Conservation (phyloP, 92 coral and sea anemone species). For the Metridium senile region DNA sequence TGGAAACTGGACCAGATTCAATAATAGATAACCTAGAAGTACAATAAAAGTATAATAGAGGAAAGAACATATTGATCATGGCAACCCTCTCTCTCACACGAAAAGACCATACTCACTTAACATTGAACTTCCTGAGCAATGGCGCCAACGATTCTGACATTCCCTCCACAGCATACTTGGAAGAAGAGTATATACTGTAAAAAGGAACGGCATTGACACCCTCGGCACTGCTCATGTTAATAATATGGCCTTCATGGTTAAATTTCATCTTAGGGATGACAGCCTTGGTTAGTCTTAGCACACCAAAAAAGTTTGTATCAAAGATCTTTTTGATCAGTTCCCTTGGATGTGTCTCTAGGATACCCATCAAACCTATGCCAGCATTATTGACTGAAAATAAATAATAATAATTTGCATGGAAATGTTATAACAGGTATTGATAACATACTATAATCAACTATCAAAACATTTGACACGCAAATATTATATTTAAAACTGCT, state of each 20-base stretch:
- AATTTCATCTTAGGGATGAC: constrained; percentile 86
- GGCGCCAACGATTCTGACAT: constrained; percentile 87
- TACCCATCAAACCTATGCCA: constrained; percentile 79
- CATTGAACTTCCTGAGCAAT: constrained; percentile 63
- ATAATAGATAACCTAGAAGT: constrained; percentile 73
- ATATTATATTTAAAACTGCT: background rate
- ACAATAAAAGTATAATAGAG: too few species aligned
- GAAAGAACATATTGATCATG: too few species aligned
- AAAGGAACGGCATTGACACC: constrained; percentile 81
- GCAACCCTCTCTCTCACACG: too few species aligned
- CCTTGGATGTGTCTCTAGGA: constrained; percentile 68
- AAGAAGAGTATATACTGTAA: constrained; percentile 74
- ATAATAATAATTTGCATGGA: too few species aligned
- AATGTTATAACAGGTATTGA: too few species aligned
- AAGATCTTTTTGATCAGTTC: constrained; percentile 57
- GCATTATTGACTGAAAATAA: constrained; percentile 85
- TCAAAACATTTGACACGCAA: background rate
- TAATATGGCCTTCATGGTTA: constrained; percentile 72
- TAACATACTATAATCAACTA: too few species aligned
- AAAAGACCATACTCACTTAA: constrained; percentile 78
- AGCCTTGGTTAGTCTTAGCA: constrained; percentile 69
- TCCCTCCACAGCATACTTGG: constrained; percentile 91
- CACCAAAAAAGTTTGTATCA: constrained; percentile 85
- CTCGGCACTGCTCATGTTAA: constrained; percentile 72
- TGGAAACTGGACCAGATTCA: constrained; percentile 91